Conservation (phyloP, 2,888 invertebrate genomes). For the Cancer borealis region DNA sequence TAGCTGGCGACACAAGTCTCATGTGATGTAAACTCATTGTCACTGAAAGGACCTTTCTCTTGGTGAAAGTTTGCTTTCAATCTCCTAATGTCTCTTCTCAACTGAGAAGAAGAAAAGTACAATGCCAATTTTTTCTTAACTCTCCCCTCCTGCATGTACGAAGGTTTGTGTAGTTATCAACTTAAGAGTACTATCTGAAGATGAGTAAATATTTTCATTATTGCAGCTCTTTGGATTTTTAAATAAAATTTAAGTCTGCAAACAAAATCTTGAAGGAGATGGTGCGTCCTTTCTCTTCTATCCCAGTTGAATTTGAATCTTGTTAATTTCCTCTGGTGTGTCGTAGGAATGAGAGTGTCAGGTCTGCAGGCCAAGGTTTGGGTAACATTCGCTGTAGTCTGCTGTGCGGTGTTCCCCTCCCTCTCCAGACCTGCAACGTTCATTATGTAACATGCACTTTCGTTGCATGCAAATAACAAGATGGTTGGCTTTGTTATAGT, state of each 20-base stretch:
- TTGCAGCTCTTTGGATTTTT: slow-evolving; percentile 36
- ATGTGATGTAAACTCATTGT: slow-evolving; percentile 48
- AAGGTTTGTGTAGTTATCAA: slow-evolving; percentile 35
- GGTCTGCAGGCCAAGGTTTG: slow-evolving; percentile 29
- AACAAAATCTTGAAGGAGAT: slow-evolving; percentile 50
- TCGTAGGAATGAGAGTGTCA: slow-evolving; percentile 38
- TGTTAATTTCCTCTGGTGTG: slow-evolving; percentile 55
- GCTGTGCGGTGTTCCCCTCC: slow-evolving; percentile 35
- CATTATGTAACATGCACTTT: slow-evolving; percentile 64
- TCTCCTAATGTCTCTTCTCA: slow-evolving; percentile 44
- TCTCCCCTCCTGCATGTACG: slow-evolving; percentile 44
- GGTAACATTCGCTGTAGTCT: slow-evolving; percentile 28
- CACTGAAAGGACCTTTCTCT: slow-evolving; percentile 45
- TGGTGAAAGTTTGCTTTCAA: slow-evolving; percentile 55
- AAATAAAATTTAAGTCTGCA: slow-evolving; percentile 49
- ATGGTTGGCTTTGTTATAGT: slow-evolving; percentile 69
- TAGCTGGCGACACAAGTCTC: slow-evolving; percentile 49
- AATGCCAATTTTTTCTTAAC: slow-evolving; percentile 56
- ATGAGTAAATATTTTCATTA: slow-evolving; percentile 56
- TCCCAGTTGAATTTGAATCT: slow-evolving; percentile 43
- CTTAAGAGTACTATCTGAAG: neutral
- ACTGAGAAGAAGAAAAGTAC: slow-evolving; percentile 60
- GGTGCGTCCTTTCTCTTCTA: slow-evolving; percentile 36
- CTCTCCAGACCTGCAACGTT: slow-evolving; percentile 47
- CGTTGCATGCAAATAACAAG: slow-evolving; percentile 64